These are phyloP conservation scores for Parnassius apollo DNA, from an alignment of 2,888 invertebrate species.

Conservation along the genomic window DNA sequence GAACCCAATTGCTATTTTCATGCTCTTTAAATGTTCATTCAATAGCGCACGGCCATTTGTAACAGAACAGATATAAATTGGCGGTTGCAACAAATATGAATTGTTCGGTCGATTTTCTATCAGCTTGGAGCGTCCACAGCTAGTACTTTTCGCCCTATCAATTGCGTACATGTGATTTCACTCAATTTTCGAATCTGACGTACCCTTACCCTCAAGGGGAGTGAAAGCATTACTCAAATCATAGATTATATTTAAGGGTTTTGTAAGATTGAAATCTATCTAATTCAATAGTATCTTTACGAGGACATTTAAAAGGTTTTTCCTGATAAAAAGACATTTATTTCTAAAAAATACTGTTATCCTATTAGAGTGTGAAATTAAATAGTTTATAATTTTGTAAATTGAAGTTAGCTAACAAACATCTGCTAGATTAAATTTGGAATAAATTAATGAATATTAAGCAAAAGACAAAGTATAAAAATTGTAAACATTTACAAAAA, in stretches of 20 bases:
- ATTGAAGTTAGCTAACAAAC: no score
- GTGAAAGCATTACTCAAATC: constrained; percentile 63
- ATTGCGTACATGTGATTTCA: constrained; percentile 76
- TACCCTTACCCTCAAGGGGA: constrained; percentile 58
- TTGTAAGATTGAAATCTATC: not conserved
- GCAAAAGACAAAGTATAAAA: no score
- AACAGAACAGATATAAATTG: constrained; percentile 71
- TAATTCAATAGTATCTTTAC: no score
- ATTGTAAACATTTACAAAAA: no score
- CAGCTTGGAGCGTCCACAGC: constrained; percentile 41
- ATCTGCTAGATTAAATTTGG: no score
- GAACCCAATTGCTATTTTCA: constrained; percentile 46
- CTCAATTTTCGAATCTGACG: constrained; percentile 79
- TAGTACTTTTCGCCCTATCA: constrained; percentile 59
- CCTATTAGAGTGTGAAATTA: no score
- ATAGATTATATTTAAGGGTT: constrained; percentile 48
- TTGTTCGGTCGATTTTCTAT: constrained; percentile 50
- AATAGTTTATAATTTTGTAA: no score
- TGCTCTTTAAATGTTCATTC: constrained; percentile 71
- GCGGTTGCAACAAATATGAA: constrained; percentile 67
- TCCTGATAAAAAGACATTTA: no score
- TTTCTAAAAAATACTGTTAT: no score
- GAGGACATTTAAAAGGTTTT: no score
- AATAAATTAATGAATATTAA: no score
- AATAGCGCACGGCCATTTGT: constrained; percentile 69